Percentiles rank a stretch among this genome's conserved stretches.
phyloP scores from a whole-genome alignment of 2,113 vertebrate species.

The Mesembrinibis cayennensis region DNA sequence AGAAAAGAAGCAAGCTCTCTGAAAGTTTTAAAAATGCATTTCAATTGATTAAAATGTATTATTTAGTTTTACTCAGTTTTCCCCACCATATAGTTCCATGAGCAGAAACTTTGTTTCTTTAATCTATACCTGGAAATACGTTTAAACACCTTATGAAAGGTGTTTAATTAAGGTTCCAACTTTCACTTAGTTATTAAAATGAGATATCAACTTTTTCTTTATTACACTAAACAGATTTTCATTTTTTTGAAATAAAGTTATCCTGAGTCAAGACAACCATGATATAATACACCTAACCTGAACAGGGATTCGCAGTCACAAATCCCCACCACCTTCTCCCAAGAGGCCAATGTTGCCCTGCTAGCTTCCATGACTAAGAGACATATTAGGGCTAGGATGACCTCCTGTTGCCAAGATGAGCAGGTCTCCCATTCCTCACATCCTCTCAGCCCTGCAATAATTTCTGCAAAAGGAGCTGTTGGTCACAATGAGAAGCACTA shows the following conservation, averaged over 20 bases:
- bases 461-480: neutral
- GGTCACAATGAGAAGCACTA: neutral
- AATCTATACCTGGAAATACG: neutral
- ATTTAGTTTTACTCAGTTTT: neutral
- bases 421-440: neutral
- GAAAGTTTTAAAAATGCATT: neutral
- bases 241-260: neutral
- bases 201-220: neutral
- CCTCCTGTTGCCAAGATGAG: neutral
- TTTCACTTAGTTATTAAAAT: neutral
- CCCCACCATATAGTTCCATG: neutral
- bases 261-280: neutral
- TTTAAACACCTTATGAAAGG: neutral
- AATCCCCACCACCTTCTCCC: neutral
- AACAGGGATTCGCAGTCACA: neutral
- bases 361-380: neutral
- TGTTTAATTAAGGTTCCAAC: neutral
- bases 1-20: neutral
- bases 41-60: neutral
- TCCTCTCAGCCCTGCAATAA: neutral
- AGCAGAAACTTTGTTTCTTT: neutral
- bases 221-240: neutral
- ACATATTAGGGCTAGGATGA: neutral
- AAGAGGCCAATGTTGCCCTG: accelerated
- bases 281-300: neutral